Evolutionary conservation across 1,140 invertebrate species (phyloP), one percentile per base, ranked within the genome.

Genomic region (Sarcophaga bullata): DNA sequence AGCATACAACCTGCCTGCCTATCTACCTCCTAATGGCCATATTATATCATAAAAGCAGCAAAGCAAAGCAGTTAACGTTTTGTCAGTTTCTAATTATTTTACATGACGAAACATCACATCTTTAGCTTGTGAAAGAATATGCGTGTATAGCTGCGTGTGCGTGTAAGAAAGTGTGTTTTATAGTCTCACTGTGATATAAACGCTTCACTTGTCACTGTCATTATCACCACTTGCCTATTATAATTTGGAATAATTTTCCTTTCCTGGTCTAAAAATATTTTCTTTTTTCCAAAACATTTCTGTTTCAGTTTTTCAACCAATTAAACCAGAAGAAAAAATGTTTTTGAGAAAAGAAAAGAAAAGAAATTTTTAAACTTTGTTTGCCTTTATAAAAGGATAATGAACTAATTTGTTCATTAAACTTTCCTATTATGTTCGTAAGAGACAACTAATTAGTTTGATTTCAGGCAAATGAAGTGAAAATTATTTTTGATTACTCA

Each of bases 131-230:
- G 25, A 37, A 37, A 37, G 25, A 37, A 37, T 37, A 37, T 37
- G 25, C 25, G 25, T 37, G 25, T 37, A 37, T 1, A 37, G 4
- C 25, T 37, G 25, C n/a, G n/a, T 37, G 25, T 37, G 25, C 25
- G 25, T 37, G 25, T 37, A 37, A 37, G 25, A 37, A 37, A 37
- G 25, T 37, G 25, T 37, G 25, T 37, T 37, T 37, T 37, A 37
- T 58, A 58, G 17, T 25, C 19, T 68, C 9, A 68, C n/a, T 52
- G n/a, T 78, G 75, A 78, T 78, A 78, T 52, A 49, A 78, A 78
- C 37, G 75, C 75, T 78, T 78, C 75, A 78, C n/a, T 78, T 78
- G 75, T 78, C 75, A 78, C 75, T 78, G 75, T 78, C 75, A 78
- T 78, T 78, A 78, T 78, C 75, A 78, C 75, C 47, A 50, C 48